phyloP scores from a whole-genome alignment of 1,140 invertebrate species.

The Dendrolimus kikuchii region DNA sequence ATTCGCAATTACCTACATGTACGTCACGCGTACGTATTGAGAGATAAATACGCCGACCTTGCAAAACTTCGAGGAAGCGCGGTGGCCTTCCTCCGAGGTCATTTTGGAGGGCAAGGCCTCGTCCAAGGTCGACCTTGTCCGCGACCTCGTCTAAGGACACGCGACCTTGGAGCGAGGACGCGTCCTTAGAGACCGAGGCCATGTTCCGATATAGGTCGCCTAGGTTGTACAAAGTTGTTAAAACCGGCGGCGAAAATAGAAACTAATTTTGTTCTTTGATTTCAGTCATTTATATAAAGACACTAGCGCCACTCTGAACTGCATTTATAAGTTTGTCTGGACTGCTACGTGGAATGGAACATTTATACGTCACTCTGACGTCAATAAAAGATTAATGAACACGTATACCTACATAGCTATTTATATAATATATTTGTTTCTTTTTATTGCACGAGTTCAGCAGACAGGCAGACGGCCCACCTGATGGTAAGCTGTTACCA shows the following conservation, averaged over 20 bases:
- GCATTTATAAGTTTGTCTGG: too few species aligned
- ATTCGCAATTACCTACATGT: not conserved
- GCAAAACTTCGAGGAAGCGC: slow-evolving; percentile 4
- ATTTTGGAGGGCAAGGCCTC: slow-evolving; percentile 6
- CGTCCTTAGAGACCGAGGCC: slow-evolving; percentile 14
- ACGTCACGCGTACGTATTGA: not conserved
- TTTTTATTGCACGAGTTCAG: too few species aligned
- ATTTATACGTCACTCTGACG: too few species aligned
- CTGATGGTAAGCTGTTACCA: too few species aligned
- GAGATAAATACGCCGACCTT: not conserved
- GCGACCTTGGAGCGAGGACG: slow-evolving; percentile 27
- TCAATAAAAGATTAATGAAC: too few species aligned
- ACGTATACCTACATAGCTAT: too few species aligned
- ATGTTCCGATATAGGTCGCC: not conserved
- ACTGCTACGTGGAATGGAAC: too few species aligned
- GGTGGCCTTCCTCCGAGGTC: slow-evolving; percentile 10
- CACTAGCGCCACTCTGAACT: too few species aligned
- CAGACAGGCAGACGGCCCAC: too few species aligned
- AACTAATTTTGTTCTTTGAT: too few species aligned
- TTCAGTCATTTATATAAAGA: too few species aligned
- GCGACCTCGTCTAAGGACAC: slow-evolving; percentile 19
- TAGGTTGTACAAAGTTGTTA: slow-evolving; percentile 2
- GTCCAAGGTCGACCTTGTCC: slow-evolving; percentile 12
- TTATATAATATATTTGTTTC: too few species aligned
- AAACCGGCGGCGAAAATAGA: not conserved